phyloP scores from a whole-genome alignment of 2,113 vertebrate genomes.

The Ranitomeya imitator region DNA sequence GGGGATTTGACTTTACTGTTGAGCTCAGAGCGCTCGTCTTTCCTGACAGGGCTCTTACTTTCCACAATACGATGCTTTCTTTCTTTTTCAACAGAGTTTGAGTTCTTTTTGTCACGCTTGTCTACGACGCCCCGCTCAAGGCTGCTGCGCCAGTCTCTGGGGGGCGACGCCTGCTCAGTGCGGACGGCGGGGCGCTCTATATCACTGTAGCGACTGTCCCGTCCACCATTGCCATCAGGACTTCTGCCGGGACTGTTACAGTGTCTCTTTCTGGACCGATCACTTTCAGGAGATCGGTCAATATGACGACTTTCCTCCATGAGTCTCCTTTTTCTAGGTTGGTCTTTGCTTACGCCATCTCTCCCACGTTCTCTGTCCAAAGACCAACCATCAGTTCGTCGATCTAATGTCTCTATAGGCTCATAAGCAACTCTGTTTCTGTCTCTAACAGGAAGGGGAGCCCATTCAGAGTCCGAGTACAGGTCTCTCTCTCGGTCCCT shows the following conservation, averaged over 20 bases:
- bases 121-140: constrained; percentile 81
- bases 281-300: constrained; percentile 92
- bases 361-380: constrained; percentile 86
- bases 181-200: constrained; percentile 81
- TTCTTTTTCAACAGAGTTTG: constrained; percentile 74
- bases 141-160: constrained; percentile 80
- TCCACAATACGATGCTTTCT: constrained; percentile 81
- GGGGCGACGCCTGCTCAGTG: constrained; percentile 81
- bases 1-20: constrained; percentile 71
- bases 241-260: constrained; percentile 85
- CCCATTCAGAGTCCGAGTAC: constrained; percentile 89
- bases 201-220: constrained; percentile 90
- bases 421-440: constrained; percentile 83
- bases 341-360: constrained; percentile 81
- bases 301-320: constrained; percentile 86
- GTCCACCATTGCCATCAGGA: constrained; percentile 83
- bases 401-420: constrained; percentile 88
- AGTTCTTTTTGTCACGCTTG: constrained; percentile 75
- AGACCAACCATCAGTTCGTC: constrained; percentile 92
- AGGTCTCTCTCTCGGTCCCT: constrained; percentile 90
- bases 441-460: constrained; percentile 83
- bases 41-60: constrained; percentile 81
- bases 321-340: constrained; percentile 84
- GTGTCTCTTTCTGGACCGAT: constrained; percentile 87
- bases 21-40: constrained; percentile 78